Conservation (phyloP, 2,888 invertebrate species). For the Idaea straminata region DNA sequence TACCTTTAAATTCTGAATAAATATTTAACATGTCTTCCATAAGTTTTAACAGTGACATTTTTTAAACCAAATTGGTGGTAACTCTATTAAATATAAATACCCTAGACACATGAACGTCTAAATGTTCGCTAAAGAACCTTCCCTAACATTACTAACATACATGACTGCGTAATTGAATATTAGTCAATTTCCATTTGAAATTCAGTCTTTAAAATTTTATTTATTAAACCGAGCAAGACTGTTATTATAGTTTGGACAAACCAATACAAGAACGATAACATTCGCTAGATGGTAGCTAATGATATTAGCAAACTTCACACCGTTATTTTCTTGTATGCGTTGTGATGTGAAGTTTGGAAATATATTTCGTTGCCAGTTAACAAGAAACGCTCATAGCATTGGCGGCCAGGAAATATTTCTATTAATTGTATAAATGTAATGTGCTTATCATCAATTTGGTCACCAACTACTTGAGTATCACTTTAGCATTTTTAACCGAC, state of each 20-base stretch:
- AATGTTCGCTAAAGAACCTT: constrained; percentile 27
- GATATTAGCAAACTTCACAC: too few species aligned
- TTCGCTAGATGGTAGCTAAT: too few species aligned
- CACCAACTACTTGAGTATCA: too few species aligned
- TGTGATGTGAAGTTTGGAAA: too few species aligned
- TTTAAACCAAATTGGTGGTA: constrained; percentile 25
- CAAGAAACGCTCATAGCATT: too few species aligned
- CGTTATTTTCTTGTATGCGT: too few species aligned
- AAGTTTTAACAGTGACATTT: not conserved
- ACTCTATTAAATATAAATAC: constrained; percentile 25
- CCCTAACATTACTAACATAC: constrained; percentile 54
- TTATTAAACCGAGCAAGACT: constrained; percentile 51
- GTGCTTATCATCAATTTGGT: too few species aligned
- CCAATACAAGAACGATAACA: constrained; percentile 36
- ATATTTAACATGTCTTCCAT: not conserved
- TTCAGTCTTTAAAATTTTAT: constrained; percentile 77
- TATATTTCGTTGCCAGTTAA: too few species aligned
- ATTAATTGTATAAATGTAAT: too few species aligned
- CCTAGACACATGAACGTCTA: constrained; percentile 54
- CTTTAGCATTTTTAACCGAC: too few species aligned
- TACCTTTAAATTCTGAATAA: not conserved
- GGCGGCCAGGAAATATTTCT: too few species aligned
- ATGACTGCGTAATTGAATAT: constrained; percentile 74
- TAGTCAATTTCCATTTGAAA: constrained; percentile 63
- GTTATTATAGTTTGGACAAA: constrained; percentile 36